Evolutionary conservation across 2,888 invertebrate genomes (phyloP), one percentile per base, ranked within the genome.

Genomic region (Cyclophora punctaria): DNA sequence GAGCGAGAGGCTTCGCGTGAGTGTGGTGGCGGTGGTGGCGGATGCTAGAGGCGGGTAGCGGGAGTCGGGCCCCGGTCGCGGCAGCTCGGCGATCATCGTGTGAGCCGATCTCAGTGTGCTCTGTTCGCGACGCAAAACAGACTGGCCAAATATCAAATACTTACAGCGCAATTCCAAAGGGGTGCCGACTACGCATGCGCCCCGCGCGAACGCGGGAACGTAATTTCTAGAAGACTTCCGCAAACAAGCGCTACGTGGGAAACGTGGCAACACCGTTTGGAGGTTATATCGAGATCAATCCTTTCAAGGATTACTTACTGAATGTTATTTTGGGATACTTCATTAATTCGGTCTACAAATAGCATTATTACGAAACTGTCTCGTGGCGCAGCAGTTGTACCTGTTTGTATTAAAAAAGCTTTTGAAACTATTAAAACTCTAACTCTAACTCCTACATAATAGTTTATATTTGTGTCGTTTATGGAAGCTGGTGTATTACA

Each of bases 111-210:
- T 73, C 70, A 45, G 60, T 66, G 66, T 61, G 67, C 67, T 62
- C 59, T 58, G 60, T 61, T 67, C 66, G 72, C 74, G 74, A 59
- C 77, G 82, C 82, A 80, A 80, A 75, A 73, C 61, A 67, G 73
- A 82, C 84, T 82, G 83, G 53, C 50, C 48, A 51, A 57, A 60
- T 58, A 56, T 75, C 80, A 5, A 37, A 37, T 37, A 37, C 37
- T 37, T 20, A 20, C 37, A 37, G 82, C 82, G 84, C 79, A 80
- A 69, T 75, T 72, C 71, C 75, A 67, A 65, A 62, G 75, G 77
- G 72, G 78, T 74, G 76, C 79, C 71, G 67, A 64, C 51, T 54
- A 71, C 85, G 86, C 86, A 85, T 85, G 87, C 86, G 87, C 77
- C 48, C 54, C 37, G 63, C 58, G 63, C 59, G 68, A 78, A 78